These are phyloP conservation scores for Hetaerina americana DNA, from an alignment of 1,140 invertebrate species.

Conservation along the genomic window DNA sequence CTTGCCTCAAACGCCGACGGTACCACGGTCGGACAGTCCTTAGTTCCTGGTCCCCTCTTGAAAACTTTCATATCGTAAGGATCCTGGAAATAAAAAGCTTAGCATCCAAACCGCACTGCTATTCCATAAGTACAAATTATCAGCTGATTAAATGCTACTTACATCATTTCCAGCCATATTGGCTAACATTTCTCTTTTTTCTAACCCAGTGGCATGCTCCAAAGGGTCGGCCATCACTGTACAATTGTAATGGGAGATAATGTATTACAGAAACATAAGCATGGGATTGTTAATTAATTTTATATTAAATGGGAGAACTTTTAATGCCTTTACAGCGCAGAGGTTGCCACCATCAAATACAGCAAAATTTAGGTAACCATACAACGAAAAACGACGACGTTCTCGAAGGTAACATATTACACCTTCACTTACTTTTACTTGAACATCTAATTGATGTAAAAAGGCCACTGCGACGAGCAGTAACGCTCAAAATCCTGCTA, in stretches of 20 bases:
- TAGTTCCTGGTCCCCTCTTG: slow-evolving; percentile 67
- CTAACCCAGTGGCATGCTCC: slow-evolving; percentile 85
- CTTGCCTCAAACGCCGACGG: slow-evolving; percentile 78
- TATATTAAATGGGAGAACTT: background rate
- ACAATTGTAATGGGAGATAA: slow-evolving; percentile 16
- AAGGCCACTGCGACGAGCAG: slow-evolving; percentile 33
- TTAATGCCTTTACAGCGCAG: background rate
- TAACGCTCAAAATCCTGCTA: slow-evolving; percentile 33
- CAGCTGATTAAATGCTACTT: slow-evolving; percentile 22
- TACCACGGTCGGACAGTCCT: slow-evolving; percentile 75
- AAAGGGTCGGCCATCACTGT: slow-evolving; percentile 66
- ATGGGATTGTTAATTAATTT: background rate
- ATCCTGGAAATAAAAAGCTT: slow-evolving; percentile 40
- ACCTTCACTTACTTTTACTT: slow-evolving; percentile 30
- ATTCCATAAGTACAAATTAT: background rate
- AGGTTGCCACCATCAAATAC: background rate
- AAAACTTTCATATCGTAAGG: slow-evolving; percentile 74
- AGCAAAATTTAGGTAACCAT: background rate
- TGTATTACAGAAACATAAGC: slow-evolving; percentile 3
- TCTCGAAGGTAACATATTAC: slow-evolving; percentile 6
- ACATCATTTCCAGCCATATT: slow-evolving; percentile 72
- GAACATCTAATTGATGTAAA: slow-evolving; percentile 30
- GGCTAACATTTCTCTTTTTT: slow-evolving; percentile 78
- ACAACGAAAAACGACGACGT: background rate
- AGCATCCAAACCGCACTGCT: background rate